Percentiles rank a stretch among this genome's conserved stretches.
Conservation (phyloP, 2,888 invertebrate genomes). For the Drosophila merina region DNA sequence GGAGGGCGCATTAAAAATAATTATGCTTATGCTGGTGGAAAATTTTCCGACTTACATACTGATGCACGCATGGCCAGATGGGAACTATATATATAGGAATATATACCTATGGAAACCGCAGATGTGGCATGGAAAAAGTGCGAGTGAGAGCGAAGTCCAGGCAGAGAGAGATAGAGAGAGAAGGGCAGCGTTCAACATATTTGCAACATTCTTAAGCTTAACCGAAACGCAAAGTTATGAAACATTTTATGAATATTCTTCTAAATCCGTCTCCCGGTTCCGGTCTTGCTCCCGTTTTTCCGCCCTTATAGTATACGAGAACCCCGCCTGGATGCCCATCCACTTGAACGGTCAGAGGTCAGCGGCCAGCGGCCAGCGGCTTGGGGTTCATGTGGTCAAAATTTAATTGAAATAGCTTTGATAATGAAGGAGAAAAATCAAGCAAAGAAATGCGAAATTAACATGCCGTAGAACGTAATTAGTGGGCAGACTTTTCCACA, state of each 20-base stretch:
- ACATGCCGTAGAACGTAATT: neutral
- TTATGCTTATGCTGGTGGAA: conserved; percentile 68
- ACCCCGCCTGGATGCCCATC: neutral
- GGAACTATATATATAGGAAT: conserved; percentile 14
- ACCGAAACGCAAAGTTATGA: conserved; percentile 77
- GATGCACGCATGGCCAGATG: conserved; percentile 21
- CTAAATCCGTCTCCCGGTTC: conserved; percentile 18
- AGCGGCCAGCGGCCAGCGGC: conserved; percentile 1
- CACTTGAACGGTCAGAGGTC: conserved; percentile 2
- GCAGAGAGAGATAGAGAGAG: conserved; percentile 21
- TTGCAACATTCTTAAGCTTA: conserved; percentile 73
- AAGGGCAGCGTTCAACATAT: conserved; percentile 55
- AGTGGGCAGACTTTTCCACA: neutral
- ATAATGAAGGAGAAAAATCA: conserved; percentile 18
- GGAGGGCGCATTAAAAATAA: conserved; percentile 69
- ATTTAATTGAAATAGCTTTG: conserved; percentile 68
- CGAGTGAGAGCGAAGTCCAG: neutral
- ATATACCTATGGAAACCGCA: neutral
- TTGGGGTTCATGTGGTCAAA: conserved; percentile 47
- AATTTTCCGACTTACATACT: conserved; percentile 48
- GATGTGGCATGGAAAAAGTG: conserved; percentile 33
- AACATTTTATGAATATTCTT: conserved; percentile 72
- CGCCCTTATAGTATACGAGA: neutral
- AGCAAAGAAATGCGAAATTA: neutral
- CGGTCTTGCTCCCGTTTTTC: neutral